Percentiles rank a stretch among this genome's conserved stretches.
These are phyloP conservation scores for Euura saliciscinereae DNA, from an alignment of 1,140 invertebrate genomes.

Conservation along the genomic window DNA sequence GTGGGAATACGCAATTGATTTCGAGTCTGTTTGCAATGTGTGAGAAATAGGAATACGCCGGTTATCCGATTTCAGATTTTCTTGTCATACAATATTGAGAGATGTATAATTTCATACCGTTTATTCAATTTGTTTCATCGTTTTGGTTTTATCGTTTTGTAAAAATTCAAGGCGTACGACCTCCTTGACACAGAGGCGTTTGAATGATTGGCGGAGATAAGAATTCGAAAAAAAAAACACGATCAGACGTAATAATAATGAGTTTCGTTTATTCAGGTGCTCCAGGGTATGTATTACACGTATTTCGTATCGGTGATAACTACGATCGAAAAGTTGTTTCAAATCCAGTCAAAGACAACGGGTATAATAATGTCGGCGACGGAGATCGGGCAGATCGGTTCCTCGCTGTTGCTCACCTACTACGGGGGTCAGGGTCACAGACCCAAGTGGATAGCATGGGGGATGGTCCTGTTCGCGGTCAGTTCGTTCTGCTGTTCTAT, in stretches of 20 bases:
- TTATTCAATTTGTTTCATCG: too few relatives aligned
- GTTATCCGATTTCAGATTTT: too few relatives aligned
- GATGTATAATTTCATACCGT: too few relatives aligned
- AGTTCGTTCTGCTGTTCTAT: slow-evolving; percentile 87
- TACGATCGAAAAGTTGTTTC: slow-evolving; percentile 95
- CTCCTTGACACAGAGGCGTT: too few relatives aligned
- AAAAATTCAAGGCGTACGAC: too few relatives aligned
- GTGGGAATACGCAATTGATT: too few relatives aligned
- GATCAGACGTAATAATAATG: background rate
- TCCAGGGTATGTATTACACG: slow-evolving; percentile 93
- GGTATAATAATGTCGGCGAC: slow-evolving; percentile 92
- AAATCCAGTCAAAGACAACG: slow-evolving; percentile 93
- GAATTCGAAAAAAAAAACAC: background rate
- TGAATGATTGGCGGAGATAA: too few relatives aligned
- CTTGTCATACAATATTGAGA: too few relatives aligned
- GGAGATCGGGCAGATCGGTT: slow-evolving; percentile 93
- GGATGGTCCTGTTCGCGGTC: slow-evolving; percentile 88
- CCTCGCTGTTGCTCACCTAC: slow-evolving; percentile 88
- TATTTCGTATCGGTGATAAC: slow-evolving; percentile 97
- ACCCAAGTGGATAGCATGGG: slow-evolving; percentile 95
- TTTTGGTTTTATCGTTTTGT: background rate
- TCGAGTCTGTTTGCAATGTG: too few relatives aligned
- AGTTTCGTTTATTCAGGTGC: slow-evolving; percentile 53
- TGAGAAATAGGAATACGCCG: too few relatives aligned
- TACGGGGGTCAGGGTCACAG: slow-evolving; percentile 92